These are phyloP conservation scores for Rhynchopsitta pachyrhyncha DNA, from an alignment of 2,113 vertebrate species.

Conservation along the genomic window DNA sequence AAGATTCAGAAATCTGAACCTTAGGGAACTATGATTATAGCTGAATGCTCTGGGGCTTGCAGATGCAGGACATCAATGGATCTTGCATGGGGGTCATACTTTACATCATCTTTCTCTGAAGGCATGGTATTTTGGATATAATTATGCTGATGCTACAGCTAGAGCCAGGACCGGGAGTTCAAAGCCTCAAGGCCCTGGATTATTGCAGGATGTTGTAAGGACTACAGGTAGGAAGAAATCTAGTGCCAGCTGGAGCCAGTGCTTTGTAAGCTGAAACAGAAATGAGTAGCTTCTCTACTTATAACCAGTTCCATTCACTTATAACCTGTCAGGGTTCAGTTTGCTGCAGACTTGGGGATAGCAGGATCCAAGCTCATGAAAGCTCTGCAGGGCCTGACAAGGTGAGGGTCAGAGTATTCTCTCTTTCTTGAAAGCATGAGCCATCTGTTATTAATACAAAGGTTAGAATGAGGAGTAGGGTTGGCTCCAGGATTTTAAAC, in stretches of 20 bases:
- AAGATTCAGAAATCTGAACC: slow-evolving; percentile 11
- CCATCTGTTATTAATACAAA: background rate
- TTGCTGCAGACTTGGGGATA: background rate
- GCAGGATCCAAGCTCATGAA: background rate
- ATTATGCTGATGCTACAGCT: background rate
- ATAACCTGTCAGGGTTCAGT: background rate
- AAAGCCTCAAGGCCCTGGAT: background rate
- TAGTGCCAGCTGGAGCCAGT: background rate
- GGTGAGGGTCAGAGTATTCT: background rate
- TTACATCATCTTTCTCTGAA: background rate
- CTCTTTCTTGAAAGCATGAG: background rate
- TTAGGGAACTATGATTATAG: background rate
- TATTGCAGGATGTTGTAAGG: background rate
- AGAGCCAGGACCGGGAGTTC: background rate
- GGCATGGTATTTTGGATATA: background rate
- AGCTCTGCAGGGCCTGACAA: background rate
- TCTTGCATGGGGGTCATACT: background rate
- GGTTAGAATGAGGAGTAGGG: background rate
- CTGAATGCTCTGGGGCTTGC: background rate
- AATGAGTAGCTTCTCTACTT: background rate
- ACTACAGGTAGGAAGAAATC: background rate
- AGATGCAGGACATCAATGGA: background rate
- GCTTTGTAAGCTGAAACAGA: background rate
- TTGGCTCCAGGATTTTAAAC: background rate
- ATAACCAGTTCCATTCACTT: background rate